Evolutionary conservation across 2,113 vertebrate genomes (phyloP).

Genomic region (Emberiza fucata): DNA sequence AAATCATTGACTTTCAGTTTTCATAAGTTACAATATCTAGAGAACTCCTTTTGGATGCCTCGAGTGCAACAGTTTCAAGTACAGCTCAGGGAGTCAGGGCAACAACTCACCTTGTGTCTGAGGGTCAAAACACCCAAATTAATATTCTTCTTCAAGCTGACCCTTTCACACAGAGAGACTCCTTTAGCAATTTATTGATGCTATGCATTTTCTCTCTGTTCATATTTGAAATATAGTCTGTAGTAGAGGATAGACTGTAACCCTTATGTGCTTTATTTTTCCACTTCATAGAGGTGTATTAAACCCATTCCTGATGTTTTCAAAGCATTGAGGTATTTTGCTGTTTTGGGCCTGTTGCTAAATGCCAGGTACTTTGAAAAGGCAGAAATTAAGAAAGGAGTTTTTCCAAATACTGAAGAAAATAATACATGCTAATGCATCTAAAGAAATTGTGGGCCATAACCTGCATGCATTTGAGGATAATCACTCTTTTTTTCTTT

Average conservation of each 20-base stretch:
- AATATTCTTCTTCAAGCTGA: not conserved
- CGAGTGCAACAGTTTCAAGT: slow-evolving; percentile 5
- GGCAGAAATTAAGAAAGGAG: not conserved
- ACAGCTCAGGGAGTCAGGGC: not conserved
- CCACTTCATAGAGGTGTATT: not conserved
- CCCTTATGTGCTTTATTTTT: not conserved
- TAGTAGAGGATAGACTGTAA: not conserved
- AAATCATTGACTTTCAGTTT: not conserved
- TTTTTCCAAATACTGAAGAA: not conserved
- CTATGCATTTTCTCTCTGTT: not conserved
- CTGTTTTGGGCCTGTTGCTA: not conserved
- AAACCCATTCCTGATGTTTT: not conserved
- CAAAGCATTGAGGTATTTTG: not conserved
- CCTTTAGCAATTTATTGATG: not conserved
- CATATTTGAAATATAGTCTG: not conserved
- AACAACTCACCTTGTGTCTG: not conserved
- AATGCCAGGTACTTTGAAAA: not conserved
- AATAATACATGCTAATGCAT: not conserved
- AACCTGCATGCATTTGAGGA: not conserved
- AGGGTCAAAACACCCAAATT: slow-evolving; percentile 2
- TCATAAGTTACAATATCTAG: not conserved
- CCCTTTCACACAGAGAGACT: not conserved
- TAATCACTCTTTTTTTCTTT: not conserved
- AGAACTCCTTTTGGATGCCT: not conserved
- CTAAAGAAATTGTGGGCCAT: not conserved